Evolutionary conservation across 2,113 vertebrate species (phyloP), one percentile per base, ranked within the genome.

Genomic region (Pelusios castaneus): DNA sequence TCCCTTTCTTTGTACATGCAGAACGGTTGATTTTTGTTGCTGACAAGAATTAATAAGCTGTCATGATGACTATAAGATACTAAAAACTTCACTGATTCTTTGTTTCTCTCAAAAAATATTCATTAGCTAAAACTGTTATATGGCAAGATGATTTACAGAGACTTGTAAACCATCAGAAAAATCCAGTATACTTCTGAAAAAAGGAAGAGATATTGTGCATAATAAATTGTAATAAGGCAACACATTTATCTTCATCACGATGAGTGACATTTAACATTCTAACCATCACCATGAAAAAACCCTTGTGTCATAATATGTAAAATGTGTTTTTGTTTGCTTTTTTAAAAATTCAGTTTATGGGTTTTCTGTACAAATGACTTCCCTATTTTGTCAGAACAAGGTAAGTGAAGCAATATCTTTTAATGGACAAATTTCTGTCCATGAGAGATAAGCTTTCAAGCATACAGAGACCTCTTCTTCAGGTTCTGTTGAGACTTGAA

Each of bases 21-120:
- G 88, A 87, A 80, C 2, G 4, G 85, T 17, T 73, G 94, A 81
- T 89, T 88, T 51, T 88, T 94, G 8, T 6, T n/a, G 45, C 43
- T 82, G 13, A 55, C 25, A 70, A 24, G 10, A 91, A 92, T 41
- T 63, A 27, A 85, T 80, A 94, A 84, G 38, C 2, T 78, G 78
- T 2, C n/a, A 80, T 49, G 10, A 52, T 60, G 56, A 83, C 34
- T n/a, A 54, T 0, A 78, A 17, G 24, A 91, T 2, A 8, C 51
- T 60, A 70, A 89, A 56, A 90, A 82, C 3, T 29, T 43, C 5
- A 38, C 2, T 5, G 47, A 4, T 63, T 45, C 21, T 82, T 82
- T 73, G 13, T 31, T 77, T 77, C 34, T 41, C 22, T 43, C 0
- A 38, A 80, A 87, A 38, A 31, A 51, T 11, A 6, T 21, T n/a